Conservation (phyloP, 2,797 vertebrate species). For the Falco columbarius region DNA sequence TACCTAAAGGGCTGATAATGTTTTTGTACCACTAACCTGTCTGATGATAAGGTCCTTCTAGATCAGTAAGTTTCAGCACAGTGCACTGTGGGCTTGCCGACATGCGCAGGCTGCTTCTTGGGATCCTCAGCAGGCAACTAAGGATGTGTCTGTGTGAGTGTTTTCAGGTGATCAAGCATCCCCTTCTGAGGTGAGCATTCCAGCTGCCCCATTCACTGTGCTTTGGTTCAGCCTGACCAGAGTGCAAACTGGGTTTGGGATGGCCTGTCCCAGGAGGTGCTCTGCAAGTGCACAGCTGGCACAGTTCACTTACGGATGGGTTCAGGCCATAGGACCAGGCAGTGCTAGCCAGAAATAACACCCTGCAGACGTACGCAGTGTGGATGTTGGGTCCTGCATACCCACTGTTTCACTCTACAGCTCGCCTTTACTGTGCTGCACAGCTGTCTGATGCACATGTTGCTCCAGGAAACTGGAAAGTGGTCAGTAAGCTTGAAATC, state of each 20-base stretch:
- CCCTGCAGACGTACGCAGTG: fast-evolving
- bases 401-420: not conserved
- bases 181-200: not conserved
- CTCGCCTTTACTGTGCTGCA: not conserved
- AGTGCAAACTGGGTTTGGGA: not conserved
- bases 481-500: not conserved
- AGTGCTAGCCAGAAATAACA: not conserved
- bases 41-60: not conserved
- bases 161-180: not conserved
- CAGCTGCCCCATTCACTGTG: not conserved
- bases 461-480: not conserved
- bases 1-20: not conserved
- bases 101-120: fast-evolving
- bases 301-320: fast-evolving
- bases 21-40: not conserved
- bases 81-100: not conserved
- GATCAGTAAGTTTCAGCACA: not conserved
- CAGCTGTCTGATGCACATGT: not conserved
- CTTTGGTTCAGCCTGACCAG: not conserved
- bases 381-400: not conserved
- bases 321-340: not conserved
- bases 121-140: not conserved
- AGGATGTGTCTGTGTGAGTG: not conserved
- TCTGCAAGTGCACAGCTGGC: not conserved
- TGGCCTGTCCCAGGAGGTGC: not conserved